Percentiles rank a stretch among this genome's conserved stretches.
Conservation (phyloP, 2,888 invertebrate species). For the Oscheius sp. region DNA sequence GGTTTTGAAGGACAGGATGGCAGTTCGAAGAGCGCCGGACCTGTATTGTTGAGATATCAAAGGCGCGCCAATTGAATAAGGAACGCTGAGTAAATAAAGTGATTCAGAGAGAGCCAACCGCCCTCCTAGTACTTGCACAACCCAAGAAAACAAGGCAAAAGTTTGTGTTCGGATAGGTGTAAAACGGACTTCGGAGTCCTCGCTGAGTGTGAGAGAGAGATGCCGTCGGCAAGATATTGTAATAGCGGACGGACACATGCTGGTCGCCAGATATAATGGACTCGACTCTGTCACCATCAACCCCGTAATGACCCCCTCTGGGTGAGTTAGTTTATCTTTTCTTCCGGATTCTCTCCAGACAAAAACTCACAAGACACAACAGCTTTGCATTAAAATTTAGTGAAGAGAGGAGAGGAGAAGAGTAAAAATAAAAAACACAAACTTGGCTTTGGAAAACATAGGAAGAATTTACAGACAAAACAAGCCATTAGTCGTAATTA, state of each 20-base stretch:
- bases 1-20: neutral
- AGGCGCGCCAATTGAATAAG: conserved; percentile 23
- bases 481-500: too few species aligned
- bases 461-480: too few species aligned
- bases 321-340: too few species aligned
- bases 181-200: conserved; percentile 9
- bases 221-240: conserved; percentile 18
- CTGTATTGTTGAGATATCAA: conserved; percentile 30
- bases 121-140: neutral
- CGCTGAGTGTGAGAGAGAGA: too few species aligned
- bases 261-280: too few species aligned
- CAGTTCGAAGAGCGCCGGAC: neutral
- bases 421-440: too few species aligned
- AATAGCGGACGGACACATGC: conserved; percentile 11
- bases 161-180: conserved; percentile 7
- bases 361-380: too few species aligned
- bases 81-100: conserved; percentile 23
- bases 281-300: too few species aligned
- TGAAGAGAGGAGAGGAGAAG: too few species aligned
- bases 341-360: too few species aligned
- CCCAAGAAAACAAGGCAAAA: neutral
- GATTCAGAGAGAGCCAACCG: neutral
- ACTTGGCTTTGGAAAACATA: too few species aligned
- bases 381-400: too few species aligned
- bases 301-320: neutral